Evolutionary conservation across 2,797 vertebrate species (phyloP).

Genomic region (Lacerta agilis): DNA sequence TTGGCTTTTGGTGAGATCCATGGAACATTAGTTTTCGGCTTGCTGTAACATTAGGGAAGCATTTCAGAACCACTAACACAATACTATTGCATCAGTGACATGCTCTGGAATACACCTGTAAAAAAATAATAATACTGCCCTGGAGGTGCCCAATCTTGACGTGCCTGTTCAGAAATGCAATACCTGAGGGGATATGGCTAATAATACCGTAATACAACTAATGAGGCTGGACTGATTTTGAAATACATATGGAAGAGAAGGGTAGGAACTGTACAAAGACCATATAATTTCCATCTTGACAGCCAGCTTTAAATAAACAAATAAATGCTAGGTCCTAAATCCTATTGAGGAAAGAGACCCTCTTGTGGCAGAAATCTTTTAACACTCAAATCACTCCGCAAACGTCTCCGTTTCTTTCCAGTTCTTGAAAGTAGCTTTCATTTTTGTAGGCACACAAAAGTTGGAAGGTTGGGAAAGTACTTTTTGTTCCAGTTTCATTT

Average conservation of each 20-base stretch:
- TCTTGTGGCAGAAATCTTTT: conserved; percentile 25
- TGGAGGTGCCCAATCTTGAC: neutral
- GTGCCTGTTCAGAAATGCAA: conserved; percentile 10
- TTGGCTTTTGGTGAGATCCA: too few relatives aligned
- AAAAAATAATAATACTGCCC: too few relatives aligned
- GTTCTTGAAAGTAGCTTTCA: neutral
- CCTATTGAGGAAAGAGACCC: neutral
- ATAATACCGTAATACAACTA: neutral
- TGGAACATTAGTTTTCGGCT: too few relatives aligned
- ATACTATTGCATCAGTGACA: too few relatives aligned
- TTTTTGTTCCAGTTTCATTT: conserved; percentile 31
- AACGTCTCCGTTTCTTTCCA: conserved; percentile 24
- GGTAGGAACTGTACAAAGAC: neutral
- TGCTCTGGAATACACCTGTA: too few relatives aligned
- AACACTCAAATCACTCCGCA: neutral
- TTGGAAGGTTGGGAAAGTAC: conserved; percentile 19
- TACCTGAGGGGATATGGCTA: conserved; percentile 10
- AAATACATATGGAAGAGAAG: neutral
- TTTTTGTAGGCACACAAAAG: neutral
- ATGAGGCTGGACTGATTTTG: conserved; percentile 22
- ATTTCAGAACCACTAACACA: too few relatives aligned
- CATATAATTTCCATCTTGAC: too few relatives aligned
- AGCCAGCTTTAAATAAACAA: too few relatives aligned
- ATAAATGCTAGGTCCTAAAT: conserved; percentile 16
- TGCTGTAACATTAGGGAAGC: too few relatives aligned